Base-by-base conservation (phyloP, 2,888 invertebrate genomes). In the Agrochola litura region DNA sequence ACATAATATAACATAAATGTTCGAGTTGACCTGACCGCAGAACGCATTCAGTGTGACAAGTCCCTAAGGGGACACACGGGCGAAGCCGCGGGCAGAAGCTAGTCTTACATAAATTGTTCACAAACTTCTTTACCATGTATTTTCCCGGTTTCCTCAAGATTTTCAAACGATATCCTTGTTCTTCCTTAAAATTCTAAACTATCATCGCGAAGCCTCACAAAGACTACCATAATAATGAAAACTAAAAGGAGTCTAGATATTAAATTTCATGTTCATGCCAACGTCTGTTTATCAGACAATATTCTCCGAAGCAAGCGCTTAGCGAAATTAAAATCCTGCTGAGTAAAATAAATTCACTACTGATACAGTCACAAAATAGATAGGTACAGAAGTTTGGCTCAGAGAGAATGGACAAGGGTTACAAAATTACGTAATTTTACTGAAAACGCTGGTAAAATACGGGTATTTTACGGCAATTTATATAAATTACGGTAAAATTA, bases 251-350 rank as follows among this genome's bases (percentile, higher is more conserved):
- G 56, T 74, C 43, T 3, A 8, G 49, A 61, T 64, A 76, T 80
- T 75, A 76, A 84, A 80, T 73, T 77, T 72, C 60, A 82, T 65
- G 61, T 69, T 83, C 54, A 64, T 65, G 58, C 46, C 14, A 79
- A 30, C 37, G 61, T 74, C 30, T 71, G 46, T 71, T 63, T 60
- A 67, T 43, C 63, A 61, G 54, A 64, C 43, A 68, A 81, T 84
- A 67, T 83, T 76, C 67, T 68, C 10, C 0, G 49, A 52, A 83
- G 85, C 19, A 52, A 63, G 22, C 30, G 61, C 71, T 81, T 81
- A 73, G 63, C 54, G 67, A 81, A 77, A 85, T 81, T 81, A 81
- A 83, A 77, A 76, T 58, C 25, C 49, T 41, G 30, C 12, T 25
- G 60, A 64, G 30, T 65, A 61, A 1, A 46, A 69, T 75, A 70